Evolutionary conservation across 2,113 vertebrate genomes (phyloP).

Genomic region (human (Homo sapiens)): GRCh38 chr5:165024001-165024500

Average conservation of each 20-base stretch:
- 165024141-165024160: too few relatives aligned
- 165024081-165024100: background rate
- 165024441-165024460: background rate
- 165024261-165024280: background rate
- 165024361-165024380: background rate
- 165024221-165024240: background rate
- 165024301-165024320: background rate
- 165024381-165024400: background rate
- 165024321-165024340: background rate
- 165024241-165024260: background rate
- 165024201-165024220: background rate
- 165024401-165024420: background rate
- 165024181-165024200: too few relatives aligned
- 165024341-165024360: background rate
- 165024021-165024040: background rate
- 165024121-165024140: background rate
- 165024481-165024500: background rate
- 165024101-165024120: rapidly evolving
- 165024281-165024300: background rate
- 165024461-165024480: background rate
- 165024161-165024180: background rate
- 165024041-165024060: background rate
- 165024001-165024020: background rate
- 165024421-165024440: constrained; percentile 3
- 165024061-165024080: background rate